phyloP scores from a whole-genome alignment of 92 coral and sea anemone species.

The Umimayanthus chanpuru region DNA sequence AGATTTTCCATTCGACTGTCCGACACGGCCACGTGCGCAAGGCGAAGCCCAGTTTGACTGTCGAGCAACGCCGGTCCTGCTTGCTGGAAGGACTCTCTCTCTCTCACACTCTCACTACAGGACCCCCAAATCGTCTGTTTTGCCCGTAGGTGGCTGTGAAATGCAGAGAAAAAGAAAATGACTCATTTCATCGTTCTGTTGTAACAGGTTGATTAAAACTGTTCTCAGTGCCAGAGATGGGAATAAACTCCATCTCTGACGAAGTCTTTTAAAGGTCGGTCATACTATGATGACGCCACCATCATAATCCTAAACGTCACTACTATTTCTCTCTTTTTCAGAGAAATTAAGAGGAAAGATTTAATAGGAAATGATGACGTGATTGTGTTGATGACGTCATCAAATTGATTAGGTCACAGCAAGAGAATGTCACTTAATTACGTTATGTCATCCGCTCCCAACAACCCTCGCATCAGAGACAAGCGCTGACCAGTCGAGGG shows the following conservation, averaged over 20 bases:
- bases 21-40: constrained; percentile 25
- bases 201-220: constrained; percentile 25
- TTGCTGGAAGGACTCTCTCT: constrained; percentile 33
- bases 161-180: neutral
- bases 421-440: constrained; percentile 10
- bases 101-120: constrained; percentile 23
- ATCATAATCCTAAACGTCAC: constrained; percentile 16
- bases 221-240: constrained; percentile 27
- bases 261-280: constrained; percentile 8
- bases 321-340: neutral
- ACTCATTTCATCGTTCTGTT: constrained; percentile 31
- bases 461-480: constrained; percentile 13
- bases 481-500: constrained; percentile 31
- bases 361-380: too few relatives aligned
- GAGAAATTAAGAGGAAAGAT: constrained; percentile 10
- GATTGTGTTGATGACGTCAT: constrained; percentile 8
- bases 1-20: constrained; percentile 36
- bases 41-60: constrained; percentile 29
- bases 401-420: constrained; percentile 17
- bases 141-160: constrained; percentile 33
- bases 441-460: constrained; percentile 14
- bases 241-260: constrained; percentile 9
- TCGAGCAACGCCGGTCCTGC: constrained; percentile 29
- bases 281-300: constrained; percentile 3
- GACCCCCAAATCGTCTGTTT: constrained; percentile 32